phyloP scores from a whole-genome alignment of 2,797 vertebrate species.

The Botia almorhae region DNA sequence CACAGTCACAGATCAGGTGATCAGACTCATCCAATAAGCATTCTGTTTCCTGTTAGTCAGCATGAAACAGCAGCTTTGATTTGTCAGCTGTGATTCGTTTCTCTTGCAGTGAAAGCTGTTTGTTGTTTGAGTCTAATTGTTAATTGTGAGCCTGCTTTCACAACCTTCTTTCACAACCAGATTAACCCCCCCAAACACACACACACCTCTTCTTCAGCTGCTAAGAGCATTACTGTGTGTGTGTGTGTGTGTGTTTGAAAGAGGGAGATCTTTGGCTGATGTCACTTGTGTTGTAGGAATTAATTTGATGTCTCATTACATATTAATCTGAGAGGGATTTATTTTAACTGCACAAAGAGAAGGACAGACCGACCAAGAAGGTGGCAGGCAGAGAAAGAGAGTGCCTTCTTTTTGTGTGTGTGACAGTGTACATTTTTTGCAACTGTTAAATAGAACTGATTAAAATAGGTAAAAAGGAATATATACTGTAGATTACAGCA shows the following conservation, averaged over 20 bases:
- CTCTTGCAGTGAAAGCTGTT: conserved; percentile 57
- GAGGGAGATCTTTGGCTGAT: conserved; percentile 80
- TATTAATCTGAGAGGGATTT: conserved; percentile 85
- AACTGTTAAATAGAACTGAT: no score
- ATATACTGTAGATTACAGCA: no score
- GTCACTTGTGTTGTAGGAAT: conserved; percentile 86
- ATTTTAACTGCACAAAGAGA: conserved; percentile 79
- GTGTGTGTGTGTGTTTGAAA: no score
- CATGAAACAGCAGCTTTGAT: no score
- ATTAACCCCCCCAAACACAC: conserved; percentile 74
- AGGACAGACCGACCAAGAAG: no score
- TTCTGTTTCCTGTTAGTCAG: no score
- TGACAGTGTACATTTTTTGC: conserved; percentile 38
- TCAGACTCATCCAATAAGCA: conserved; percentile 40
- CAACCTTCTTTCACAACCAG: conserved; percentile 86
- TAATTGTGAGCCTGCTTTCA: conserved; percentile 78
- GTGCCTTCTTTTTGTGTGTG: neutral
- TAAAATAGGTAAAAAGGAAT: no score
- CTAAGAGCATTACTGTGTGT: conserved; percentile 63
- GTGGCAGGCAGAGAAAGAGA: conserved; percentile 23
- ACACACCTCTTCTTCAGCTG: no score
- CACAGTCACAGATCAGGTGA: conserved; percentile 46
- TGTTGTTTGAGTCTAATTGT: conserved; percentile 59
- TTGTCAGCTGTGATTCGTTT: no score
- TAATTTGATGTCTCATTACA: conserved; percentile 86